These are phyloP conservation scores for Pseudanteris insignis DNA, from an alignment of 2,888 invertebrate genomes.

Conservation along the genomic window DNA sequence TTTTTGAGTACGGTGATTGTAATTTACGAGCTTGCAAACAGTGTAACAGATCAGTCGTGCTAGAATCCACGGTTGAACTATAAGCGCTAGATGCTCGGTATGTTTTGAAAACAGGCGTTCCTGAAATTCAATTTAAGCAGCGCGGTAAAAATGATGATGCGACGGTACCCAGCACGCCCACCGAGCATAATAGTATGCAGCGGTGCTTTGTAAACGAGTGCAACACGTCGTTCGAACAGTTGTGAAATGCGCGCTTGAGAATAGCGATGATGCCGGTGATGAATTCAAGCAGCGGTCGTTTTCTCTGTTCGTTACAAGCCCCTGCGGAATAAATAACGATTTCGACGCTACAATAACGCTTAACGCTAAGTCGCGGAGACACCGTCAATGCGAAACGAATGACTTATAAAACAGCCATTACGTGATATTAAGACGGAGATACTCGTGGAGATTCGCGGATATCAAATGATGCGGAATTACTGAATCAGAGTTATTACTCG, in stretches of 20 bases:
- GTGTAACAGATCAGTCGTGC: too few species aligned
- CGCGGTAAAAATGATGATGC: constrained; percentile 6
- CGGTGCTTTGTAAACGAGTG: constrained; percentile 11
- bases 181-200: constrained; percentile 23
- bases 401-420: constrained; percentile 28
- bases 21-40: too few species aligned
- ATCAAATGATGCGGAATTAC: background rate
- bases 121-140: background rate
- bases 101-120: constrained; percentile 5
- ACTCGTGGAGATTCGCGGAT: background rate
- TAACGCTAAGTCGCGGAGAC: constrained; percentile 12
- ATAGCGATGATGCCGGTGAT: constrained; percentile 19
- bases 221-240: constrained; percentile 14
- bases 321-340: constrained; percentile 23
- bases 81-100: too few species aligned
- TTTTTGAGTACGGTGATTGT: too few species aligned
- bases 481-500: background rate
- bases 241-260: constrained; percentile 17
- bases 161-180: too few species aligned
- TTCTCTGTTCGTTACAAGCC: constrained; percentile 24
- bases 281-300: constrained; percentile 25
- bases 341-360: constrained; percentile 14
- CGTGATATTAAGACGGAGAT: constrained; percentile 13
- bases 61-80: too few species aligned
- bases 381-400: constrained; percentile 18